These are phyloP conservation scores for Lerista edwardsae DNA, from an alignment of 2,797 vertebrate species.

Conservation along the genomic window DNA sequence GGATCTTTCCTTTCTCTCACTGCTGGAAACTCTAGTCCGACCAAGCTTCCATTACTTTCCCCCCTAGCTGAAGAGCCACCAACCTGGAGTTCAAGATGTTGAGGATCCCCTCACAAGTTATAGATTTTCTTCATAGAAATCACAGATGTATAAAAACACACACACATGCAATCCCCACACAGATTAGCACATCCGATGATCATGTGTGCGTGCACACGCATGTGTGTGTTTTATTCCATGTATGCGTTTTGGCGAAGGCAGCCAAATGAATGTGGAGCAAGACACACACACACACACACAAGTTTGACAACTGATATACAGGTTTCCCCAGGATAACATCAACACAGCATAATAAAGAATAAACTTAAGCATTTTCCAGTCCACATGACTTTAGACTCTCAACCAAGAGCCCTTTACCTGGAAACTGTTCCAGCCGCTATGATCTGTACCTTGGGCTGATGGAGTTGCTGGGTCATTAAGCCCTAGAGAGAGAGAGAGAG, in stretches of 20 bases:
- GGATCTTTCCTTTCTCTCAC: not conserved
- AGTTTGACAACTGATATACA: not conserved
- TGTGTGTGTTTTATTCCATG: not conserved
- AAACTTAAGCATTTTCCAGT: not conserved
- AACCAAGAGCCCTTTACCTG: conserved; percentile 79
- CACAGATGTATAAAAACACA: not conserved
- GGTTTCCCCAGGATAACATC: not conserved
- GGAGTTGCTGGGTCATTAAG: conserved; percentile 85
- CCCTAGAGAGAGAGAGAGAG: conserved; percentile 78
- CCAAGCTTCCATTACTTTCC: not conserved
- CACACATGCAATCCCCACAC: not conserved
- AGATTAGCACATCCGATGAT: not conserved
- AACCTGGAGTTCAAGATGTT: not conserved
- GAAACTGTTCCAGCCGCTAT: conserved; percentile 87
- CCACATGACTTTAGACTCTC: not conserved
- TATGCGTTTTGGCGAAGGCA: not conserved
- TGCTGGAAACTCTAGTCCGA: not conserved
- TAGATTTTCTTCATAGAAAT: not conserved
- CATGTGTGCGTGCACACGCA: too few relatives aligned
- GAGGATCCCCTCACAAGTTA: not conserved
- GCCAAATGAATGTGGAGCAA: not conserved
- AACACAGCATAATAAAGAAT: not conserved
- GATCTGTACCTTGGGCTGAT: conserved; percentile 78
- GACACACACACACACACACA: not conserved
- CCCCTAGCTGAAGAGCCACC: not conserved